Percentiles rank a stretch among this genome's conserved stretches.
Evolutionary conservation across 2,797 vertebrate species (phyloP).

Genomic region (Silurus aristotelis): DNA sequence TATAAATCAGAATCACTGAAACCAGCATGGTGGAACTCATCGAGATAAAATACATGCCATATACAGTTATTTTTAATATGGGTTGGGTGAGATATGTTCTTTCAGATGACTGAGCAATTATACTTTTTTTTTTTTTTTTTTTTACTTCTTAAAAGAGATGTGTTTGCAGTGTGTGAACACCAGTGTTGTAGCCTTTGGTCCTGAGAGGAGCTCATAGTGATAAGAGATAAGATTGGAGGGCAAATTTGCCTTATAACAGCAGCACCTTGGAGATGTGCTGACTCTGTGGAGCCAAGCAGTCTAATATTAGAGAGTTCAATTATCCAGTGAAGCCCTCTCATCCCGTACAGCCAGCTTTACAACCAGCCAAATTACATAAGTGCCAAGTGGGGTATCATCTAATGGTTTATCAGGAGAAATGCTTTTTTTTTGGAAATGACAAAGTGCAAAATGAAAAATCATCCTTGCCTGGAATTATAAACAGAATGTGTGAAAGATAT

Average conservation of each 20-base stretch:
- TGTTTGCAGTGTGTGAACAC: conserved; percentile 51
- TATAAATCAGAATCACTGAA: background rate
- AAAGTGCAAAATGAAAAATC: background rate
- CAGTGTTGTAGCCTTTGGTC: conserved; percentile 39
- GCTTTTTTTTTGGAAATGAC: conserved; percentile 1
- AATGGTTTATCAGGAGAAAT: background rate
- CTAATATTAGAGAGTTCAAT: conserved; percentile 56
- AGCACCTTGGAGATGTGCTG: conserved; percentile 60
- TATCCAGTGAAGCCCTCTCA: conserved; percentile 36
- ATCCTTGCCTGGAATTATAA: background rate
- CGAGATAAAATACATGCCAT: conserved; percentile 14
- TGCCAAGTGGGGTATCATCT: background rate
- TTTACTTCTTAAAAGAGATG: conserved; percentile 42
- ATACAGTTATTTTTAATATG: conserved; percentile 1
- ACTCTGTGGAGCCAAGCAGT: conserved; percentile 60
- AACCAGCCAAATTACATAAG: conserved; percentile 28
- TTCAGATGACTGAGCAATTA: conserved; percentile 36
- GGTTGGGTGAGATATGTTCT: conserved; percentile 8
- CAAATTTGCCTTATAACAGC: conserved; percentile 57
- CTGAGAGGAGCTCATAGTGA: conserved; percentile 51
- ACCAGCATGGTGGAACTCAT: background rate
- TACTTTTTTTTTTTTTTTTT: conserved; percentile 26
- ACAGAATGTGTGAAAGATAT: background rate
- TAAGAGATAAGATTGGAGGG: conserved; percentile 53
- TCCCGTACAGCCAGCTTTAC: background rate